phyloP scores from a whole-genome alignment of 2,888 invertebrate genomes.

The Rhynchonema sp. region DNA sequence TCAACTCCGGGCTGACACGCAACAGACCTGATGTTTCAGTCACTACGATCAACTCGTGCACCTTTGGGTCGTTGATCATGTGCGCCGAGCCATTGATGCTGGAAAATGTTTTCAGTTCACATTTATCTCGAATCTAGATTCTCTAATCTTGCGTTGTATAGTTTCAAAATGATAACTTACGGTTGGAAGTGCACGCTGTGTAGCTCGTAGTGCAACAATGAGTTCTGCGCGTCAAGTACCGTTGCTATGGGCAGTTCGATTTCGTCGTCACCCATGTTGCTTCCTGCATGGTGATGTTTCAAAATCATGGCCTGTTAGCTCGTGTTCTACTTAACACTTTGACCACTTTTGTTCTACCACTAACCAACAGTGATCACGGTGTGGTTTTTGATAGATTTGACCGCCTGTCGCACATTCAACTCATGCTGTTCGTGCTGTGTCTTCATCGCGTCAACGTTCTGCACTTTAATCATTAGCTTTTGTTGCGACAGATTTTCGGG shows the following conservation, averaged over 20 bases:
- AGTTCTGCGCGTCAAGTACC: no score
- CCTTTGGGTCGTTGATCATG: not conserved
- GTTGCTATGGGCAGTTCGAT: no score
- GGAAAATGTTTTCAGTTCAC: not conserved
- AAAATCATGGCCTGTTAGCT: no score
- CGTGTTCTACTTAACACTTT: no score
- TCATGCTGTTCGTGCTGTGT: not conserved
- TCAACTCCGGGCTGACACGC: not conserved
- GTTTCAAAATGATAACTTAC: no score
- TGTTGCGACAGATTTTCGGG: no score
- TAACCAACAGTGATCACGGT: not conserved
- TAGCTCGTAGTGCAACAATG: no score
- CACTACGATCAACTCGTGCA: not conserved
- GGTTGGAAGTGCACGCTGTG: no score
- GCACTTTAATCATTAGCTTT: not conserved
- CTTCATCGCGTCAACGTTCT: not conserved
- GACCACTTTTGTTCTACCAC: no score
- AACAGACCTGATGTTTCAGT: not conserved
- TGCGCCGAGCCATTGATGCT: not conserved
- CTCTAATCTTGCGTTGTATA: not conserved
- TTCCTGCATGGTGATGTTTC: no score
- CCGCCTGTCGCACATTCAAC: not conserved
- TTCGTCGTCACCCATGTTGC: no score
- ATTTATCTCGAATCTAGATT: not conserved
- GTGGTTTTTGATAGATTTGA: not conserved